Conservation (phyloP, 2,797 vertebrate genomes). For the Hydrophis major region DNA sequence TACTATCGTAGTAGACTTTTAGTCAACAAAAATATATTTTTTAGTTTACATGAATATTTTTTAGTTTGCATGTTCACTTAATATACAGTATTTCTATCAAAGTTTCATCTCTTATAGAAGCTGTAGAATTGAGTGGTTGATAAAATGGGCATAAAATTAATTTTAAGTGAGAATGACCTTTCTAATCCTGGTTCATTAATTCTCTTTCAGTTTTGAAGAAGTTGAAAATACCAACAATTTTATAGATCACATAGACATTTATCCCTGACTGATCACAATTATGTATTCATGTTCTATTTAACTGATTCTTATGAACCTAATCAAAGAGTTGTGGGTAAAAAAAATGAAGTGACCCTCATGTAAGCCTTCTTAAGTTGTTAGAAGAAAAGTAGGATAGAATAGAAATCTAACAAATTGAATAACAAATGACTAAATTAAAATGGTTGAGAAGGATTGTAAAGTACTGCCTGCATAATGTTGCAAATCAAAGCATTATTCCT, state of each 20-base stretch:
- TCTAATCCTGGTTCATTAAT: constrained; percentile 1
- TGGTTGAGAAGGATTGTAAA: background rate
- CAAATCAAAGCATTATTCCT: background rate
- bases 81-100: background rate
- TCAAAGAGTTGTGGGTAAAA: background rate
- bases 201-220: background rate
- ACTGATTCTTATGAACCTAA: background rate
- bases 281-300: background rate
- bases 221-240: background rate
- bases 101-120: background rate
- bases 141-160: background rate
- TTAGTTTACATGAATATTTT: background rate
- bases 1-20: background rate
- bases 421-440: background rate
- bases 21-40: background rate
- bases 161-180: background rate
- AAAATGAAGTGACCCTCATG: background rate
- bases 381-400: background rate
- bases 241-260: background rate
- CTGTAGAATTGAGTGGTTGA: background rate
- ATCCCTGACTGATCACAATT: background rate
- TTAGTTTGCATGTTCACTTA: background rate
- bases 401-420: background rate
- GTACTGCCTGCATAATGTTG: background rate
- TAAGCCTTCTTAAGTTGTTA: background rate